Evolutionary conservation across 2,113 vertebrate species (phyloP), one percentile per base, ranked within the genome.

Genomic region (Conger conger): DNA sequence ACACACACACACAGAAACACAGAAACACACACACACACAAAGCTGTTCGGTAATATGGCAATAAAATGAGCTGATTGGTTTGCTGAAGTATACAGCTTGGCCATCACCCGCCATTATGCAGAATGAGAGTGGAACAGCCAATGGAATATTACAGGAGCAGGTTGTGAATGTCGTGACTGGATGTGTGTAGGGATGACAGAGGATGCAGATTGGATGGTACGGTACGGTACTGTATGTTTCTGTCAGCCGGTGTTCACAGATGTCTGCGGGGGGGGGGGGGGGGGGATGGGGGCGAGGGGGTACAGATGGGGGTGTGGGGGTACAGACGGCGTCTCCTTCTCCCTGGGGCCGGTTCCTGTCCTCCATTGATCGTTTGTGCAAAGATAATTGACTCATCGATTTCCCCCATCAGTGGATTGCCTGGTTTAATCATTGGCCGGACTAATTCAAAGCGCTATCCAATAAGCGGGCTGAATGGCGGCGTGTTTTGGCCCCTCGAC

Each of bases 311-410:
- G n/a, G n/a, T n/a, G n/a, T n/a, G n/a, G n/a, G n/a, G n/a, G n/a
- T n/a, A n/a, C 35, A 82, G 60, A 83, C 45, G 60, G 63, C 27
- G 57, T 45, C 82, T 38, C 27, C 38, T 83, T 35, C 45, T 27
- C 20, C 1, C 23, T 54, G 16, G n/a, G 16, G 36, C 50, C 85
- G 84, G 88, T 91, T 92, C 86, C 86, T 88, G 68, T 33, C 83
- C 88, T 89, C 50, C 82, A 93, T 93, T 89, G 90, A 93, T 93
- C 88, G 85, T 88, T 79, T 84, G 87, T 54, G 90, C 89, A 92
- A 92, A 92, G 89, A 92, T 91, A 92, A 94, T 92, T 91, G 91
- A 92, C 86, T 88, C 87, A 93, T 93, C 93, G 93, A 94, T 94
- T 91, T 89, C 88, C 73, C 78, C 83, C 88, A 86, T 91, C 92